phyloP scores from a whole-genome alignment of 2,888 invertebrate species.

The Thymelicus sylvestris region DNA sequence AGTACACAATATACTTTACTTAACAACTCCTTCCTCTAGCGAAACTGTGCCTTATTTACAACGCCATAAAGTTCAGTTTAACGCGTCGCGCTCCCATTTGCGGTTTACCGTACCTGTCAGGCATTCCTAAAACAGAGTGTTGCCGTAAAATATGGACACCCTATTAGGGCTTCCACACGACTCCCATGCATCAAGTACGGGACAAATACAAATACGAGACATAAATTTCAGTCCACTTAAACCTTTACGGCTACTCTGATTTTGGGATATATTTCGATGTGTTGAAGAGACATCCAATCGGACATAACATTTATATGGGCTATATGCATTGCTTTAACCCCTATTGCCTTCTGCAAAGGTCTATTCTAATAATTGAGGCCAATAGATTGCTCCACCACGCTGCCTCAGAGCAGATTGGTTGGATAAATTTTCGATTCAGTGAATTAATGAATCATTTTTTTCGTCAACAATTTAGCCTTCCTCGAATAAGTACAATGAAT shows the following conservation, averaged over 20 bases:
- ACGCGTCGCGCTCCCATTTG: conserved; percentile 17
- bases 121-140: conserved; percentile 44
- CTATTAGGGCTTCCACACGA: conserved; percentile 49
- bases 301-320: neutral
- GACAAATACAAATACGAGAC: conserved; percentile 54
- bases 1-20: conserved; percentile 35
- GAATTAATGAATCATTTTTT: too few relatives aligned
- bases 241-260: conserved; percentile 48
- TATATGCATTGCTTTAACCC: too few relatives aligned
- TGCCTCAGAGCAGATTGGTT: too few relatives aligned
- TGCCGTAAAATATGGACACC: conserved; percentile 45
- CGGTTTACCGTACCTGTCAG: conserved; percentile 44
- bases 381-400: too few relatives aligned
- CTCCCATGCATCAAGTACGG: conserved; percentile 48
- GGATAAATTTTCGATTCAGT: too few relatives aligned
- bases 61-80: neutral
- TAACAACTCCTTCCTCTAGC: neutral
- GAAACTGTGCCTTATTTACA: conserved; percentile 19
- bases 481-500: too few relatives aligned
- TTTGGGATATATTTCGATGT: conserved; percentile 39
- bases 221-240: conserved; percentile 53
- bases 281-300: neutral
- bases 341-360: too few relatives aligned
- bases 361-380: too few relatives aligned
- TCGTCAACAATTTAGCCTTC: too few relatives aligned